phyloP scores from a whole-genome alignment of 2,888 invertebrate genomes.

The Entomobrya proxima region DNA sequence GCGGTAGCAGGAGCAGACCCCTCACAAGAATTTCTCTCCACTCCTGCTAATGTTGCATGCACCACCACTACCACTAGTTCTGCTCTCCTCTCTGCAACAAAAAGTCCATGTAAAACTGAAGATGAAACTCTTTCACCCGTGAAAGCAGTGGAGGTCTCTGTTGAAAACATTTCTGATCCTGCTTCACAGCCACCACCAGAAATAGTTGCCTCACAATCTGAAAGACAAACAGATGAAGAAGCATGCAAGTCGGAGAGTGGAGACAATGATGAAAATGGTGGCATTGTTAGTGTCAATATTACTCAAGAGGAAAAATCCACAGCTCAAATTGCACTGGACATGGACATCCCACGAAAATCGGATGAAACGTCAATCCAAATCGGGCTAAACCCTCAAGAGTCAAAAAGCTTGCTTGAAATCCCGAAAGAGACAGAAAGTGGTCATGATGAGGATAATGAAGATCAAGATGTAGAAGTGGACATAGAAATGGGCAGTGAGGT shows the following conservation, averaged over 20 bases:
- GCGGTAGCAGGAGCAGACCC: slow-evolving; percentile 55
- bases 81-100: not conserved
- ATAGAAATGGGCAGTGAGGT: slow-evolving; percentile 39
- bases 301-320: slow-evolving; percentile 50
- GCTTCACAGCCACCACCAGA: slow-evolving; percentile 24
- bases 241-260: not conserved
- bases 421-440: slow-evolving; percentile 24
- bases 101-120: slow-evolving; percentile 45
- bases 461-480: not conserved
- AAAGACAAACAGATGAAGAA: slow-evolving; percentile 53
- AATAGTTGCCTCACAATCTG: slow-evolving; percentile 15
- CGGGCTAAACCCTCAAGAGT: slow-evolving; percentile 45
- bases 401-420: slow-evolving; percentile 54
- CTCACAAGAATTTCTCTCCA: slow-evolving; percentile 44
- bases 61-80: not conserved
- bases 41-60: slow-evolving; percentile 24
- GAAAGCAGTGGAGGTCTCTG: slow-evolving; percentile 33
- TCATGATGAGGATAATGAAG: slow-evolving; percentile 12
- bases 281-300: not conserved
- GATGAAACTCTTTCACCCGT: slow-evolving; percentile 44
- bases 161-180: slow-evolving; percentile 43
- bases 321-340: slow-evolving; percentile 52
- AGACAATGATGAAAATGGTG: not conserved
- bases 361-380: slow-evolving; percentile 54
- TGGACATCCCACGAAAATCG: slow-evolving; percentile 49